Conservation (phyloP, 2,888 invertebrate genomes). For the Tachina fera region DNA sequence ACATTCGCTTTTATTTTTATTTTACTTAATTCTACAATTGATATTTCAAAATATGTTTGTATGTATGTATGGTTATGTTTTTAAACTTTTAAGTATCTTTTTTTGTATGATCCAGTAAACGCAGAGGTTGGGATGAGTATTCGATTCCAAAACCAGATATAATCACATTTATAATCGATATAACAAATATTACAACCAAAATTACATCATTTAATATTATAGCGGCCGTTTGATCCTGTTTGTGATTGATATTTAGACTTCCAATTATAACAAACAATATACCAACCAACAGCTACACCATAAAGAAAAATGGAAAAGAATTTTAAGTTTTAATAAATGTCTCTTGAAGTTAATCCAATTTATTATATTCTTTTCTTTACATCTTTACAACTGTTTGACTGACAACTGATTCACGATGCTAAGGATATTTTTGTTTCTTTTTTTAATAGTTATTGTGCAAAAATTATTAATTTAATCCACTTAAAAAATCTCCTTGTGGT, state of each 20-base stretch:
- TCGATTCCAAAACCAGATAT: constrained; percentile 94
- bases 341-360: background rate
- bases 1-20: constrained; percentile 42
- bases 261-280: constrained; percentile 92
- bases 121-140: constrained; percentile 87
- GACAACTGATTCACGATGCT: background rate
- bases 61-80: constrained; percentile 45
- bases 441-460: background rate
- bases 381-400: background rate
- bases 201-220: constrained; percentile 91
- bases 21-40: constrained; percentile 44
- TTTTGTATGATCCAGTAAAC: constrained; percentile 81
- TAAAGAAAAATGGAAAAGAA: constrained; percentile 49
- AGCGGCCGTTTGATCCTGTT: constrained; percentile 89
- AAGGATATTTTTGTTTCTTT: background rate
- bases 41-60: constrained; percentile 2
- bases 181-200: constrained; percentile 90
- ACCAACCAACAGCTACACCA: constrained; percentile 89
- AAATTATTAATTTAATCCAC: constrained; percentile 53
- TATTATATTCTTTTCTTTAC: background rate
- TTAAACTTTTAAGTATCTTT: constrained; percentile 73
- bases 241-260: constrained; percentile 91
- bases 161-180: constrained; percentile 91
- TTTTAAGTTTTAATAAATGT: constrained; percentile 51
- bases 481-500: constrained; percentile 76